Evolutionary conservation across 2,888 invertebrate genomes (phyloP).

Genomic region (Liopterus haemorrhoidalis): DNA sequence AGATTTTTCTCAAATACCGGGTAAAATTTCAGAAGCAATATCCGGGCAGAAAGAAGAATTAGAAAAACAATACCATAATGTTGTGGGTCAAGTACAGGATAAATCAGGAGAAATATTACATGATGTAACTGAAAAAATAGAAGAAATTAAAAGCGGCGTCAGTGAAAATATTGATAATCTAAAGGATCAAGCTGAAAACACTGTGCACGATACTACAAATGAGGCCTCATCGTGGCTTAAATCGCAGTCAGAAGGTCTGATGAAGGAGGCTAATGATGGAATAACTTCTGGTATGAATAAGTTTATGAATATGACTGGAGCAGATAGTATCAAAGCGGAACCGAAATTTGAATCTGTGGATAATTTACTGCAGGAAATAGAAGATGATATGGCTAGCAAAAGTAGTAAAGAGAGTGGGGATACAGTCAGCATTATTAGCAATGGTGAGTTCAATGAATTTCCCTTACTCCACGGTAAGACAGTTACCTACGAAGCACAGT

Average conservation of each 20-base stretch:
- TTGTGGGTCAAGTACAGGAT: conserved; percentile 23
- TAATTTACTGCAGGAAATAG: conserved; percentile 35
- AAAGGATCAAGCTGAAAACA: conserved; percentile 43
- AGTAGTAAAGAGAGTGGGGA: conserved; percentile 19
- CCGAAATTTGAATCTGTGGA: conserved; percentile 15
- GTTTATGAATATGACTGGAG: not conserved
- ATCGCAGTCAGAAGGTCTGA: conserved; percentile 40
- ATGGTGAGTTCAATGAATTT: too few species aligned
- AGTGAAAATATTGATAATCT: conserved; percentile 32
- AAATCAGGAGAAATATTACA: conserved; percentile 15
- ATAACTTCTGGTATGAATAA: conserved; percentile 32
- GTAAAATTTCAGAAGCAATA: conserved; percentile 22
- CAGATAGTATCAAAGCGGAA: conserved; percentile 13
- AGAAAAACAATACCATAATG: conserved; percentile 12
- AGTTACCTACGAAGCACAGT: too few species aligned
- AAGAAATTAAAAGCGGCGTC: conserved; percentile 34
- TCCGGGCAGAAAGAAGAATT: conserved; percentile 18
- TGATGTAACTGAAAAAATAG: conserved; percentile 29
- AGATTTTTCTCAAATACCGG: conserved; percentile 5
- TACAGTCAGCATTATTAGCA: conserved; percentile 19
- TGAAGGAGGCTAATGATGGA: conserved; percentile 43
- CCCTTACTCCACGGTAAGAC: too few species aligned
- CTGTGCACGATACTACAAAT: too few species aligned
- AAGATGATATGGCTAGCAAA: conserved; percentile 43
- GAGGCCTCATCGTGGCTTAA: too few species aligned